A percentile compares a stretch with the other conserved stretches of the same genome.
phyloP scores from a whole-genome alignment of 1,140 invertebrate species.

The Zaprionus davidi region DNA sequence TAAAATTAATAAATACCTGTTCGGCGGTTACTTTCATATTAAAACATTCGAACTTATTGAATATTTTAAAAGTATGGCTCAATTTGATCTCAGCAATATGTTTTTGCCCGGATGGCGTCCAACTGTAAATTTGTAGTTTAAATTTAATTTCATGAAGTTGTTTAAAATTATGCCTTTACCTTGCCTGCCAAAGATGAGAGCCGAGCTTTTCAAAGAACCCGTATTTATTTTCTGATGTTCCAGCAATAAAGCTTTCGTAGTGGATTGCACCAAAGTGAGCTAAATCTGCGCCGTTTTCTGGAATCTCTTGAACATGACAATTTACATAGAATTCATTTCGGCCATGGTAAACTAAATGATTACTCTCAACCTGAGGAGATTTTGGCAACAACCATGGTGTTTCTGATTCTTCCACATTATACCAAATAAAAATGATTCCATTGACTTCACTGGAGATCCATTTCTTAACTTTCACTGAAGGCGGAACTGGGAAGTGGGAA shows the following conservation, averaged over 20 bases:
- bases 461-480: slow-evolving; percentile 86
- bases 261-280: slow-evolving; percentile 92
- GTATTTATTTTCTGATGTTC: slow-evolving; percentile 84
- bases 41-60: slow-evolving; percentile 57
- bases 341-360: slow-evolving; percentile 89
- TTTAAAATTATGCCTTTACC: slow-evolving; percentile 37
- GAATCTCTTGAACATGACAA: slow-evolving; percentile 94
- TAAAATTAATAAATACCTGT: slow-evolving; percentile 54
- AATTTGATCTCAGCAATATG: slow-evolving; percentile 66
- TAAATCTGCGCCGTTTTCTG: slow-evolving; percentile 95
- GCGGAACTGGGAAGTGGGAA: slow-evolving; percentile 81
- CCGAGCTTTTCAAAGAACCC: slow-evolving; percentile 30
- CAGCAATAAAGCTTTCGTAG: slow-evolving; percentile 86
- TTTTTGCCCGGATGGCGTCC: slow-evolving; percentile 46
- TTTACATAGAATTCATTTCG: slow-evolving; percentile 91
- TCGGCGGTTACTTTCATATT: slow-evolving; percentile 60
- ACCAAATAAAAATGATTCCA: slow-evolving; percentile 92
- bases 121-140: slow-evolving; percentile 39
- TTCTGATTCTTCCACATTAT: slow-evolving; percentile 91
- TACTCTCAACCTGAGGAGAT: slow-evolving; percentile 85
- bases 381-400: slow-evolving; percentile 88
- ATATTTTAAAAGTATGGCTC: slow-evolving; percentile 59
- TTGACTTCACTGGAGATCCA: slow-evolving; percentile 90
- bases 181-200: slow-evolving; percentile 71
- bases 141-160: neutral